phyloP scores from a whole-genome alignment of 2,888 invertebrate species.

The Leptinotarsa rubiginosa region DNA sequence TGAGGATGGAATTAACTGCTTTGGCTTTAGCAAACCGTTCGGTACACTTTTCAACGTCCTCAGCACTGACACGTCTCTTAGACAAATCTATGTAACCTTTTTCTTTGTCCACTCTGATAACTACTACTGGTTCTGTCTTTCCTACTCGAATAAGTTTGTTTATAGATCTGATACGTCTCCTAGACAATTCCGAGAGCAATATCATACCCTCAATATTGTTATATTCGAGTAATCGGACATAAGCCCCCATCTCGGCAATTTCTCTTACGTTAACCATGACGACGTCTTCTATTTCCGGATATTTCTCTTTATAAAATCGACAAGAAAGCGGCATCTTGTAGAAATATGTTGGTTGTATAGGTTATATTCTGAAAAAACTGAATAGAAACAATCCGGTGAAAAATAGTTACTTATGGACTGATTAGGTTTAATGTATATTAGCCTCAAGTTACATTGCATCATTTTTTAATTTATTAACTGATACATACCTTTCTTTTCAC shows the following conservation, averaged over 20 bases:
- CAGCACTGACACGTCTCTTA: constrained; percentile 97
- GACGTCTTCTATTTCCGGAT: constrained; percentile 98
- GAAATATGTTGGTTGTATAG: constrained; percentile 34
- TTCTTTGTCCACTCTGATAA: constrained; percentile 99
- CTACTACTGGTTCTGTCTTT: constrained; percentile 98
- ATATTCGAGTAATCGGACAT: constrained; percentile 97
- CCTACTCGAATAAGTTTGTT: constrained; percentile 99
- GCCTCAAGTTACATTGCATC: background rate
- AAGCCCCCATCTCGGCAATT: constrained; percentile 99
- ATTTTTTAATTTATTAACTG: too few species aligned
- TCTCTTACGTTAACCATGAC: constrained; percentile 99
- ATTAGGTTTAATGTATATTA: background rate
- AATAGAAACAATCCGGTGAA: background rate
- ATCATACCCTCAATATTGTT: constrained; percentile 99
- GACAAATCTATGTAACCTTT: constrained; percentile 99
- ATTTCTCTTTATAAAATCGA: constrained; percentile 96
- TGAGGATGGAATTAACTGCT: constrained; percentile 96
- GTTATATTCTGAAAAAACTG: constrained; percentile 25
- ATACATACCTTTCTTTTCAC: too few species aligned
- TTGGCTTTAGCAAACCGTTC: constrained; percentile 98
- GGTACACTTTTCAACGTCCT: constrained; percentile 98
- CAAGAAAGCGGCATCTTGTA: constrained; percentile 88
- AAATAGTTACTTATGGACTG: background rate
- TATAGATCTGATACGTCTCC: constrained; percentile 98
- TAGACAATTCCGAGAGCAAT: constrained; percentile 94